Evolutionary conservation across 1,140 invertebrate genomes (phyloP), one percentile per base, ranked within the genome.

Genomic region (Carposina sasakii): DNA sequence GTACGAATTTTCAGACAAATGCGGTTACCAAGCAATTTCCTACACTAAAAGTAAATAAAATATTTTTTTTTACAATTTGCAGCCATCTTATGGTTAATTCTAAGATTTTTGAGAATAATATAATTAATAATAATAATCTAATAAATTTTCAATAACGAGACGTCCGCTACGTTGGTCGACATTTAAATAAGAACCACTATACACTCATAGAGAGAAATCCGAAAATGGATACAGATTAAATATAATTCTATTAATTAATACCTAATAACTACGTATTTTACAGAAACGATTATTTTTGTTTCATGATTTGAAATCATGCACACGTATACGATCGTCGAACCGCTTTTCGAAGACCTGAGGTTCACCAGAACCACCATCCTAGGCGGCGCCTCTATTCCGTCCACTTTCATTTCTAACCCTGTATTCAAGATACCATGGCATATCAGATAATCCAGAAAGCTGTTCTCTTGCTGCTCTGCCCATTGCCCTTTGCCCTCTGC

Each of bases 141-240:
- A 83, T 79, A 81, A 78, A 81, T 78, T 81, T 81, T 77, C 67
- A 74, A 72, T 81, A 81, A 81, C 73, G 72, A 71, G 79, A 83
- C 71, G 70, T 79, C 71, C 68, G 73, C 79, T 79, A 83, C 67
- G 76, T 83, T 83, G 79, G 79, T 83, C 79, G 74, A 83, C 76
- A 79, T 83, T 74, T 72, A 79, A 79, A 81, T 74, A 79, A 76
- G 75, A 81, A 81, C 72, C 72, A 79, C 76, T 83, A 83, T 81
- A 79, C 77, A 76, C 68, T 77, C 67, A 81, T 79, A 83, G 77
- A 83, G 76, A 81, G 76, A 81, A 81, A 79, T 83, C 76, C 76
- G 67, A 82, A 78, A 79, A 71, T 81, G 76, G 76, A 78, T 83
- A 83, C 76, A 77, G 71, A 73, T 83, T 83, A 77, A 74, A 77